These are phyloP conservation scores for Dipodomys stephensi DNA, from an alignment of 2,113 vertebrate genomes.

Conservation along the genomic window DNA sequence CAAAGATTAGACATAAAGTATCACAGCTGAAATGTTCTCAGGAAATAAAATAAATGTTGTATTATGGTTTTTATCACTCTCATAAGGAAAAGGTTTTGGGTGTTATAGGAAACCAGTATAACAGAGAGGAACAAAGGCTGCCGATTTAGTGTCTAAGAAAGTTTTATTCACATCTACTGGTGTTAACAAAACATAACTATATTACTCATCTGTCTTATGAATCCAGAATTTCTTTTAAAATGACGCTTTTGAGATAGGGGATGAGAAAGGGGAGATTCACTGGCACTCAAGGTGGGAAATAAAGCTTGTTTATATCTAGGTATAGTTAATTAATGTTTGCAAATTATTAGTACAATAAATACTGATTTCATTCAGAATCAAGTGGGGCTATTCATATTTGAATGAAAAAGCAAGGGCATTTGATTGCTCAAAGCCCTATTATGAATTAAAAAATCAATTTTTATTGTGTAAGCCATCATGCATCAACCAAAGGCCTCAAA, in stretches of 20 bases:
- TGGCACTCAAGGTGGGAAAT: conserved; percentile 40
- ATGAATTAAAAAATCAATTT: conserved; percentile 61
- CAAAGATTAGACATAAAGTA: background rate
- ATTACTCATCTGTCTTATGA: conserved; percentile 15
- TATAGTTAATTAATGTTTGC: conserved; percentile 67
- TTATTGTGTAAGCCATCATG: conserved; percentile 60
- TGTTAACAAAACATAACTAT: background rate
- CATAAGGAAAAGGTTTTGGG: background rate
- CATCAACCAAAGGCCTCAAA: conserved; percentile 52
- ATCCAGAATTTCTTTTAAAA: conserved; percentile 60
- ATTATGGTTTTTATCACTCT: background rate
- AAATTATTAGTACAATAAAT: conserved; percentile 67
- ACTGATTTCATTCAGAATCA: conserved; percentile 76
- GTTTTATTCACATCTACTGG: conserved; percentile 9
- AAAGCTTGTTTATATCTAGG: conserved; percentile 65
- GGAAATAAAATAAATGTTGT: conserved; percentile 14
- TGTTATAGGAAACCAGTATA: background rate
- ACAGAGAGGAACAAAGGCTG: background rate
- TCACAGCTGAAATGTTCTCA: background rate
- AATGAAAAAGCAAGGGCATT: conserved; percentile 59
- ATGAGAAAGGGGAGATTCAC: background rate
- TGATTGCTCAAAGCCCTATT: conserved; percentile 54
- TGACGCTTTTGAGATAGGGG: conserved; percentile 27
- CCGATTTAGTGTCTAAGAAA: background rate
- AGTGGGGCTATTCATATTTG: conserved; percentile 63